These are phyloP conservation scores for Baronia brevicornis DNA, from an alignment of 2,888 invertebrate species.

Conservation along the genomic window DNA sequence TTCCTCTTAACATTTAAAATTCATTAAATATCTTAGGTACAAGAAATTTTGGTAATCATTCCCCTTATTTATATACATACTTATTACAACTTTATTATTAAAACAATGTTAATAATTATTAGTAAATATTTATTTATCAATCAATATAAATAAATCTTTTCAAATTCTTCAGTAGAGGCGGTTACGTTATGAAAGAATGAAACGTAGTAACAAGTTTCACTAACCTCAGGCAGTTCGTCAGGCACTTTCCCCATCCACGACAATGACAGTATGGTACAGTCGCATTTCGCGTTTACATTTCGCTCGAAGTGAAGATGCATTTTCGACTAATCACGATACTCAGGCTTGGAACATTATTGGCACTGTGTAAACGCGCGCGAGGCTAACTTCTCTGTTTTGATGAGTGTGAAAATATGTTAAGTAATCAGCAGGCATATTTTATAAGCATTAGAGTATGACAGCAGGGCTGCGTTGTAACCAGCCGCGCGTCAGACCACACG, in stretches of 20 bases:
- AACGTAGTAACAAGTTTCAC: too few relatives aligned
- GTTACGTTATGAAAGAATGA: too few relatives aligned
- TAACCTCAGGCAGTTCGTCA: conserved; percentile 94
- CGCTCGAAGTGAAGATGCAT: conserved; percentile 99
- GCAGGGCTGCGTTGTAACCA: conserved; percentile 15
- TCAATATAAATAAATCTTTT: too few relatives aligned
- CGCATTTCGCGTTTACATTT: conserved; percentile 94
- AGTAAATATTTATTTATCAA: too few relatives aligned
- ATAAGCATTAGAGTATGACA: conserved; percentile 14
- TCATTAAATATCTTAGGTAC: too few relatives aligned
- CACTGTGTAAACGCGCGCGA: conserved; percentile 29
- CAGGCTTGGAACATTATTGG: conserved; percentile 26
- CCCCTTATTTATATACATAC: too few relatives aligned
- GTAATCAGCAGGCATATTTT: conserved; percentile 23
- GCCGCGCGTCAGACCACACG: conserved; percentile 36
- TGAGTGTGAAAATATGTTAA: conserved; percentile 19
- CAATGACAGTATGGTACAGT: conserved; percentile 94
- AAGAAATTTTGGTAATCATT: too few relatives aligned
- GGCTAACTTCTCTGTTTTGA: conserved; percentile 7
- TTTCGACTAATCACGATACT: conserved; percentile 38
- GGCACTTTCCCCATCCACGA: conserved; percentile 99
- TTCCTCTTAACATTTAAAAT: too few relatives aligned
- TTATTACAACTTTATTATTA: too few relatives aligned
- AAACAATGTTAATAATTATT: too few relatives aligned
- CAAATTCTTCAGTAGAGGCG: too few relatives aligned